Conservation (phyloP, 30 jellyfish, hydroid and myxozoan genomes). For the Sanderia malayensis region DNA sequence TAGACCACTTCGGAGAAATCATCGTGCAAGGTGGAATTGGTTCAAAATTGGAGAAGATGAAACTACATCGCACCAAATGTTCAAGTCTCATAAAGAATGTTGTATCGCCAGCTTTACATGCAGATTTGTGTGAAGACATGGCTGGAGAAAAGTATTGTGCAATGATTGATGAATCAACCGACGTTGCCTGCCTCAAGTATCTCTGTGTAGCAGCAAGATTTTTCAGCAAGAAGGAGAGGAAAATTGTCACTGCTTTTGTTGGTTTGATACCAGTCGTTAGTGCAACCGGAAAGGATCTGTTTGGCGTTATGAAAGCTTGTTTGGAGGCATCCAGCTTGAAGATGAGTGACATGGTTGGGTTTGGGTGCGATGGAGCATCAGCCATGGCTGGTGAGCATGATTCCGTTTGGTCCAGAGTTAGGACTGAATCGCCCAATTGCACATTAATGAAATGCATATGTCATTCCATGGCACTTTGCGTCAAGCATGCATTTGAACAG, state of each 20-base stretch:
- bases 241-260: not conserved
- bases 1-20: not conserved
- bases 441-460: not conserved
- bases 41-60: not conserved
- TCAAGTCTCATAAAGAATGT: not conserved
- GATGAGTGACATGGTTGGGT: not conserved
- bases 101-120: not conserved
- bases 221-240: not conserved
- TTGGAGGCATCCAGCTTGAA: not conserved
- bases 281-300: not conserved
- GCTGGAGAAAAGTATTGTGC: too few relatives aligned
- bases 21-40: not conserved
- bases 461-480: slow-evolving; percentile 3
- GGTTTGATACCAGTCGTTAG: not conserved
- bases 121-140: not conserved
- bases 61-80: not conserved
- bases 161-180: not conserved
- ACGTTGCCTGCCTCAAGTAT: not conserved
- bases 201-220: not conserved
- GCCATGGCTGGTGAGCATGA: slow-evolving; percentile 30
- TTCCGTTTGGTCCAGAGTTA: slow-evolving; percentile 47
- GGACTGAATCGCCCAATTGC: slow-evolving; percentile 25
- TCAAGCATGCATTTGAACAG: slow-evolving; percentile 21
- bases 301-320: not conserved
- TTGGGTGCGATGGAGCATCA: slow-evolving; percentile 29